Evolutionary conservation across 2,797 vertebrate genomes (phyloP).

Genomic region (Periparus ater): DNA sequence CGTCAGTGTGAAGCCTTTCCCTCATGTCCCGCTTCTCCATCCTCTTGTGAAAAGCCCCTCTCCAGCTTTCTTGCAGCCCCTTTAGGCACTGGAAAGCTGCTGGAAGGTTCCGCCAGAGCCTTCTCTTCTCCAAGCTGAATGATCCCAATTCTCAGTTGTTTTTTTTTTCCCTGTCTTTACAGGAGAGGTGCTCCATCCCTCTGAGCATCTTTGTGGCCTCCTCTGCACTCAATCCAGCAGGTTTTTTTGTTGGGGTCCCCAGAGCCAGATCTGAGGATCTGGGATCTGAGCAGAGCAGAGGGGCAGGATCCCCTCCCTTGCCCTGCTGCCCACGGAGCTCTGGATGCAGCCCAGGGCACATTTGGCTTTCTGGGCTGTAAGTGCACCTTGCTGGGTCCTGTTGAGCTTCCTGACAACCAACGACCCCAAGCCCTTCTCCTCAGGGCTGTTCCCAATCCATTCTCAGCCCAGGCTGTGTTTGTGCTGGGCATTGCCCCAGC

Average conservation of each 20-base stretch:
- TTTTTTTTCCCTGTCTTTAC: background rate
- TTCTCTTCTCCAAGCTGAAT: background rate
- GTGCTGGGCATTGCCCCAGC: background rate
- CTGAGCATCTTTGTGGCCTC: background rate
- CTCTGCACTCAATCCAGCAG: background rate
- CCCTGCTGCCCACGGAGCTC: background rate
- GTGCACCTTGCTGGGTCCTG: background rate
- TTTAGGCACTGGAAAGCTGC: background rate
- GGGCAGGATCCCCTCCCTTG: background rate
- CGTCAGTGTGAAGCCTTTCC: background rate
- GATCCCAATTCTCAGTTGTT: background rate
- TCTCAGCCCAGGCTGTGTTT: background rate
- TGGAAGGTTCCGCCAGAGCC: background rate
- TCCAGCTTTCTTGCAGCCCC: background rate
- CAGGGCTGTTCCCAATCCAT: background rate
- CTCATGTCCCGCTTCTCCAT: fast-evolving
- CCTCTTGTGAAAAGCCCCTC: background rate
- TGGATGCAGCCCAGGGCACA: background rate
- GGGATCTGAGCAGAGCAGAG: background rate
- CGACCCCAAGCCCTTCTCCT: background rate
- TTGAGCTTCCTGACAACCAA: background rate
- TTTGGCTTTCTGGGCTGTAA: background rate
- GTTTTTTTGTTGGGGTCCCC: fast-evolving
- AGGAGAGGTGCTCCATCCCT: background rate
- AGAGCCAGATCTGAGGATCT: background rate